Conservation (phyloP, 1,140 invertebrate species). For the Samia ricini region DNA sequence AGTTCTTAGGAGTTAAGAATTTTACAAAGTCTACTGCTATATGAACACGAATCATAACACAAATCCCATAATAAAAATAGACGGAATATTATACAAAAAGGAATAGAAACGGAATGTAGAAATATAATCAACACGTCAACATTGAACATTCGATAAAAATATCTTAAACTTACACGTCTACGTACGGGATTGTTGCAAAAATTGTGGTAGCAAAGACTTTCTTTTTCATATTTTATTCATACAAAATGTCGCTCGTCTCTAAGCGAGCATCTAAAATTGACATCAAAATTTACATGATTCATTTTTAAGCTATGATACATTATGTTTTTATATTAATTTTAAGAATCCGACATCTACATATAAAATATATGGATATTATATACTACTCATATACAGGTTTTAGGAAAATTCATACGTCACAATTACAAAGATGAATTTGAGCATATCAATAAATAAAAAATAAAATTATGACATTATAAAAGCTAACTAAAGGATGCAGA, state of each 20-base stretch:
- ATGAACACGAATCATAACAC: background rate
- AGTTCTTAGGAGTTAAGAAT: background rate
- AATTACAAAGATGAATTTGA: background rate
- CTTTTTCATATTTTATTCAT: conserved; percentile 24
- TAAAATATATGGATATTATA: conserved; percentile 60
- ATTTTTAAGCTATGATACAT: conserved; percentile 67
- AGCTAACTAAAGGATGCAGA: no score
- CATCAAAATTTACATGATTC: conserved; percentile 70
- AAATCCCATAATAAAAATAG: conserved; percentile 1
- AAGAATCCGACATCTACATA: conserved; percentile 69
- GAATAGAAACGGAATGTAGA: background rate
- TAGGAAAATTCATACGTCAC: background rate
- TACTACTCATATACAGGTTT: conserved; percentile 15
- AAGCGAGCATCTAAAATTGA: conserved; percentile 67
- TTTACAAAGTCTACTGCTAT: background rate
- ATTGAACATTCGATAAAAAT: conserved; percentile 28
- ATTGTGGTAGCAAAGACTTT: conserved; percentile 66
- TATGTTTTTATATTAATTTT: conserved; percentile 33
- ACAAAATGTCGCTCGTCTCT: conserved; percentile 54
- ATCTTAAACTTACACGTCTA: conserved; percentile 20
- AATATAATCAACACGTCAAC: background rate
- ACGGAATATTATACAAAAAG: background rate
- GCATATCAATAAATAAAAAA: background rate
- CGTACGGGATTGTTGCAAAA: conserved; percentile 57
- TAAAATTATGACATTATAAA: no score